phyloP scores from a whole-genome alignment of 2,797 vertebrate species.

The Alca torda region DNA sequence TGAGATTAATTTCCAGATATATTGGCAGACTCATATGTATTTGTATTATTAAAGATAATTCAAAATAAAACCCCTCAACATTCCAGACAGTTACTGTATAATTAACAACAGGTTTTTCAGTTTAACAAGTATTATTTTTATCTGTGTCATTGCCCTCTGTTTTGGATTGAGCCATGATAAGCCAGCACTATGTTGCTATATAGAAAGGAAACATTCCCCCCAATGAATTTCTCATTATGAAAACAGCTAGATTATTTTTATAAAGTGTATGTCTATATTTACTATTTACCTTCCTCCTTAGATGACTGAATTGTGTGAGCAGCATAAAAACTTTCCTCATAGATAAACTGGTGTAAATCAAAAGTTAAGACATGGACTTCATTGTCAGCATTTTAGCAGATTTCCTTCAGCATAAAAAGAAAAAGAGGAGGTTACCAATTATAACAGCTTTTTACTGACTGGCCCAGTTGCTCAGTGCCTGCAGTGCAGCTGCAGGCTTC shows the following conservation, averaged over 20 bases:
- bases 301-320: neutral
- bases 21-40: neutral
- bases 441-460: neutral
- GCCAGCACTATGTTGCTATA: neutral
- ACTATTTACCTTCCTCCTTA: neutral
- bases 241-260: neutral
- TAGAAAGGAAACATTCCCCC: neutral
- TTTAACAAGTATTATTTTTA: neutral
- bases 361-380: neutral
- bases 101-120: neutral
- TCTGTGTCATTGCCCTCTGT: neutral
- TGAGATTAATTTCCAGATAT: neutral
- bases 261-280: neutral
- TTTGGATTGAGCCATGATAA: neutral
- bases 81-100: neutral
- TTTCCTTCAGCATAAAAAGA: neutral
- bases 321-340: neutral
- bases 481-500: neutral
- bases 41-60: neutral
- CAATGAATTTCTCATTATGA: neutral
- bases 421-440: neutral
- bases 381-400: neutral
- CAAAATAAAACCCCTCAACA: neutral
- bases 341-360: neutral
- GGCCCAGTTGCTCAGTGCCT: rapidly evolving